These are phyloP conservation scores for Stegophylla sp. DNA, from an alignment of 2,888 invertebrate genomes.

Conservation along the genomic window DNA sequence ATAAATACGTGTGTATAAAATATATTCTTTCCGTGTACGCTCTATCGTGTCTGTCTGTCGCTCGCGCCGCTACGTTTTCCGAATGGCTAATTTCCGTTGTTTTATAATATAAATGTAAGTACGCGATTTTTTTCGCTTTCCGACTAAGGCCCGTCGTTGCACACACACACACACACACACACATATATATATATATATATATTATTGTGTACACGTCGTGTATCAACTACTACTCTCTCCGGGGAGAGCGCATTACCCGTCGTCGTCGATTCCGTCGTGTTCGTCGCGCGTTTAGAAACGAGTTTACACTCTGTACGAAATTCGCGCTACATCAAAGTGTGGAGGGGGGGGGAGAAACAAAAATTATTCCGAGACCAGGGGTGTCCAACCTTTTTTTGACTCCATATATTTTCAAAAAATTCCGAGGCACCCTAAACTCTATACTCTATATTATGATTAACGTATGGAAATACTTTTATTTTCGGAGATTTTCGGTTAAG, in stretches of 20 bases:
- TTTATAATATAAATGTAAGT: background rate
- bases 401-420: too few species aligned
- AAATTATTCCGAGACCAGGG: too few species aligned
- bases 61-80: constrained; percentile 10
- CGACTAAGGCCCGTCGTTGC: background rate
- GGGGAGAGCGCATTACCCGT: background rate
- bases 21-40: background rate
- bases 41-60: constrained; percentile 30
- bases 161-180: too few species aligned
- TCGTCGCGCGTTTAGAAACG: background rate
- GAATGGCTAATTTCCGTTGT: constrained; percentile 40
- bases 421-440: too few species aligned
- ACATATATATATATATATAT: background rate
- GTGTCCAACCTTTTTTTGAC: too few species aligned
- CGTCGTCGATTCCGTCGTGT: background rate
- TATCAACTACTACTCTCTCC: background rate
- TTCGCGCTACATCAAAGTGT: too few species aligned
- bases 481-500: too few species aligned
- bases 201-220: background rate
- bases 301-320: constrained; percentile 22
- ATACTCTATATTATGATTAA: too few species aligned
- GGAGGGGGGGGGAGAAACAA: too few species aligned
- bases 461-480: too few species aligned
- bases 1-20: background rate
- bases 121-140: background rate